Base-by-base conservation (phyloP, 2,113 vertebrate genomes). In the Hirundichthys speculiger region DNA sequence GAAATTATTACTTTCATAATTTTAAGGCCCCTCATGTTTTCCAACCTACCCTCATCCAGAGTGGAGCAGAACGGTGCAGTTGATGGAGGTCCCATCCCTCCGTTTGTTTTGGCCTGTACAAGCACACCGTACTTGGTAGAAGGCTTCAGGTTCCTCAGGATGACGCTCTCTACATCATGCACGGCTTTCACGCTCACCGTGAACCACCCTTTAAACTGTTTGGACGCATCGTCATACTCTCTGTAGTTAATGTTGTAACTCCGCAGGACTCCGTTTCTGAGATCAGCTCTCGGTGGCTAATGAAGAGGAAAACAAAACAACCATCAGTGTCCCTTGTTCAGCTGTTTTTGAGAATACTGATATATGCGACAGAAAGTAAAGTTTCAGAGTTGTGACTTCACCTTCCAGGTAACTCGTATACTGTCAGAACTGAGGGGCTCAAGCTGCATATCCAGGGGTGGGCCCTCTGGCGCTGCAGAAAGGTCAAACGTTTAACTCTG, bases 381-480 rank as follows among this genome's bases (percentile, higher is more conserved):
- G 12, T 34, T 50, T 43, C 1, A 20, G n/a, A 66, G 25, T 1
- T 14, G 13, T 20, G 19, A 55, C 25, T 55, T 59, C 74, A 89
- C 90, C 81, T 82, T 91, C 87, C 88, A 91, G 7, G 77, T 73
- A 47, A 88, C 68, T 69, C n/a, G 85, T 51, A 91, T 83, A 8
- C 64, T 89, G 41, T 50, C 42, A 45, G 86, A 4, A 15, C 56
- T 68, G 22, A 87, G 60, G 15, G 73, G 69, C 51, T 75, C 64
- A 9, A 91, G 54, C 27, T 49, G 38, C 69, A 87, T 50, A 22
- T 90, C 88, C 30, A 83, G 19, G 0, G 90, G 90, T 9, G 85
- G 77, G 24, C 86, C 88, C 4, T 83, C 69, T 5, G 90, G 90
- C 3, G 80, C 90, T 91, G 68, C 38, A 56, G 22, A 19, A 18